Conservation (phyloP, 2,113 vertebrate genomes). For the Nycticorax nycticorax region DNA sequence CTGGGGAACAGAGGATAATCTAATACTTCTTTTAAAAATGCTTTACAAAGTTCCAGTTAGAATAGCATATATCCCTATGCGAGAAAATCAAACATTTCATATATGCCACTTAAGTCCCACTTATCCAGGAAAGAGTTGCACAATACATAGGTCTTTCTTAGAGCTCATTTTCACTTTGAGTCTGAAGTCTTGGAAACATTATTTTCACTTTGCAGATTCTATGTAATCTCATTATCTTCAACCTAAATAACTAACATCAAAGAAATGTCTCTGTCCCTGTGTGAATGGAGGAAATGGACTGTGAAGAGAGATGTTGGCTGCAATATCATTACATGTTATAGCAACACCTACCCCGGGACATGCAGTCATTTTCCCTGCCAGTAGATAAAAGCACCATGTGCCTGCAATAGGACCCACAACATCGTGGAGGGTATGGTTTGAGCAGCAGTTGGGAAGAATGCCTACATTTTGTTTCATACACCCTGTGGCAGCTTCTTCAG, state of each 20-base stretch:
- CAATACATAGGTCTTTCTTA: not conserved
- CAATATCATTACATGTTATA: not conserved
- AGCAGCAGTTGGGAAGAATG: not conserved
- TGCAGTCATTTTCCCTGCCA: not conserved
- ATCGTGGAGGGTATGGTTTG: not conserved
- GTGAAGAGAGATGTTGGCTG: not conserved
- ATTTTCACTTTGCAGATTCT: not conserved
- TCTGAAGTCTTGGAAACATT: not conserved
- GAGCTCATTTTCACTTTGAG: not conserved
- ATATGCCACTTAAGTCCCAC: not conserved
- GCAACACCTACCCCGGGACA: not conserved
- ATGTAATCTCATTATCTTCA: not conserved
- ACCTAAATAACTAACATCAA: not conserved
- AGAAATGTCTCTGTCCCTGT: not conserved
- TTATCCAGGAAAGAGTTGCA: not conserved
- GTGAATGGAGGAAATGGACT: not conserved
- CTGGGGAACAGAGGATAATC: not conserved
- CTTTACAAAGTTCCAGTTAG: not conserved
- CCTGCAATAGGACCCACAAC: not conserved
- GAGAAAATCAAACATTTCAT: not conserved
- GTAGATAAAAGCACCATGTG: not conserved
- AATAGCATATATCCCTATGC: not conserved
- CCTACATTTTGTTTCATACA: not conserved
- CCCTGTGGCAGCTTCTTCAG: not conserved
- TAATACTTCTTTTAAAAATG: not conserved